phyloP scores from a whole-genome alignment of 2,888 invertebrate genomes.

The Sarcophaga variegata region DNA sequence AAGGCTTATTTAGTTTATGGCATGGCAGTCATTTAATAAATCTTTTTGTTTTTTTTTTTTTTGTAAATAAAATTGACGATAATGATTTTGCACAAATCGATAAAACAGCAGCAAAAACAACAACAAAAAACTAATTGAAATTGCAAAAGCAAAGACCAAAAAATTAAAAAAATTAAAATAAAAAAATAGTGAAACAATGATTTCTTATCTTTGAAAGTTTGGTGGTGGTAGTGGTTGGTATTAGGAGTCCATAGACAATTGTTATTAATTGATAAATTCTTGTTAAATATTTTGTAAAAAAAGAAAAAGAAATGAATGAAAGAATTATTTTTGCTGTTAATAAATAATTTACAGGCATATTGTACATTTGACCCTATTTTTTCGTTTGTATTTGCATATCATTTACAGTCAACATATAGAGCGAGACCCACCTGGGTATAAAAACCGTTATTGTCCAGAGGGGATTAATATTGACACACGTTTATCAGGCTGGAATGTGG shows the following conservation, averaged over 20 bases:
- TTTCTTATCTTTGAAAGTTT: conserved; percentile 22
- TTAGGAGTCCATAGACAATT: background rate
- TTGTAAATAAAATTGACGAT: conserved; percentile 5
- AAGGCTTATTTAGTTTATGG: conserved; percentile 3
- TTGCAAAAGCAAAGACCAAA: background rate
- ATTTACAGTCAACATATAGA: background rate
- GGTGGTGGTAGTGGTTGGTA: background rate
- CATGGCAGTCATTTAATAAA: background rate
- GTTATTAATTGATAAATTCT: conserved; percentile 25
- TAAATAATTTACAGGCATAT: background rate
- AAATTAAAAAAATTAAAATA: background rate
- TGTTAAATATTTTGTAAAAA: background rate
- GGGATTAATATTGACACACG: conserved; percentile 26
- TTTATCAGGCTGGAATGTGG: conserved; percentile 1
- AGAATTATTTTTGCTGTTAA: too few relatives aligned
- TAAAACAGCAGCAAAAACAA: background rate
- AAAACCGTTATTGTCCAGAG: conserved; percentile 6
- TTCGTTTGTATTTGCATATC: background rate
- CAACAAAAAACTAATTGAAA: conserved; percentile 28
- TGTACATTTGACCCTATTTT: conserved; percentile 26
- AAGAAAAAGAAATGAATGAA: background rate
- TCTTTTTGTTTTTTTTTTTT: background rate
- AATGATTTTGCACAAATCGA: conserved; percentile 46
- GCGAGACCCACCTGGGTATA: conserved; percentile 11
- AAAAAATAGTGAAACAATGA: background rate